Evolutionary conservation across 2,797 vertebrate genomes (phyloP), one percentile per base, ranked within the genome.

Genomic region (Tragelaphus eurycerus): DNA sequence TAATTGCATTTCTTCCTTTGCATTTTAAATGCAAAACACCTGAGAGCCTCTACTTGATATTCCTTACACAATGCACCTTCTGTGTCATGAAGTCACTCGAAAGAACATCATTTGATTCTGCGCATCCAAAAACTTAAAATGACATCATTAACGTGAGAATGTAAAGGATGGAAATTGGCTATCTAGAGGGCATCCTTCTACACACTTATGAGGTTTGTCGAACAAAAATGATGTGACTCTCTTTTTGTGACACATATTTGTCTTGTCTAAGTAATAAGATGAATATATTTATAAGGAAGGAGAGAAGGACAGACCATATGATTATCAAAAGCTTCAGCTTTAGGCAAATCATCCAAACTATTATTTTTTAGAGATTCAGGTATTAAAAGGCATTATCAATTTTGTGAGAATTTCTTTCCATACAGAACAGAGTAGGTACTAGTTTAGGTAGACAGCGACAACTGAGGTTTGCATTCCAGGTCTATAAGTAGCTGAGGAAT

Each of bases 111-210:
- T 97, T 96, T 97, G 96, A 97, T 92, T 84, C 76, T 90, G 62
- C 14, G 76, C 90, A 95, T 95, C 95, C 95, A 91, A 94, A 96
- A 97, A 97, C 96, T 97, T 98, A 97, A 97, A 98, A 98, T 97
- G 97, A 97, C 97, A 95, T 92, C 94, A 95, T 98, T 98, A 98
- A 97, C 67, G 97, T 98, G 83, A 90, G 92, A 97, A 97, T 95
- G 94, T 95, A 96, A 96, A 96, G 89, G 88, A 96, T 94, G 84
- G 89, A 98, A 97, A 97, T 67, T 78, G 94, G 25, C 89, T 92
- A 90, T 93, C 93, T 43, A 94, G 57, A 97, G 94, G 89, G 84
- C 95, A 97, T 89, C 57, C 89, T 90, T 93, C 76, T 62, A 95
- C 89, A 84, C 54, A 85, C 71, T 89, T 90, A 93, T 0, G 76